A percentile compares a stretch with the other conserved stretches of the same genome.
Conservation (phyloP, 37 sponge, comb jelly and placozoan species). For the Dysidea cf. avara region DNA sequence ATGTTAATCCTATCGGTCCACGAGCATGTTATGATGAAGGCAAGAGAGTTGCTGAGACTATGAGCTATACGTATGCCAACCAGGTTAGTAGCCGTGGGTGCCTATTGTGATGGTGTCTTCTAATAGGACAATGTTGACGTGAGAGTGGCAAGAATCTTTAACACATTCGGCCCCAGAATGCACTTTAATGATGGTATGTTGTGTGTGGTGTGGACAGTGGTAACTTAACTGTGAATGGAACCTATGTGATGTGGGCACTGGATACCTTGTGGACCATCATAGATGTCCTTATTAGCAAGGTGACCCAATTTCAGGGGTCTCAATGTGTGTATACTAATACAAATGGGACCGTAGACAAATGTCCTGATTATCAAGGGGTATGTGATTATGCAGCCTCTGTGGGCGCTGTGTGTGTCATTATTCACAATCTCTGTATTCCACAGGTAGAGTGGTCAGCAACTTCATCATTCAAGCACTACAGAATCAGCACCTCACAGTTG, state of each 20-base stretch:
- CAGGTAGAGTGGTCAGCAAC: constrained; percentile 93
- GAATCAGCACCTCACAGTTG: constrained; percentile 72
- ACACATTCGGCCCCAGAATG: constrained; percentile 95
- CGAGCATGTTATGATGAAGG: constrained; percentile 97
- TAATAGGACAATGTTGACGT: constrained; percentile 83
- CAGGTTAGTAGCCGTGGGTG: constrained; percentile 42
- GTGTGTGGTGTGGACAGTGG: neutral
- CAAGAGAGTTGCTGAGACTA: constrained; percentile 92
- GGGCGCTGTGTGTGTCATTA: constrained; percentile 12
- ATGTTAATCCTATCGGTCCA: constrained; percentile 95
- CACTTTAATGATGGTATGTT: constrained; percentile 89
- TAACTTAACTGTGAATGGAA: too few species aligned
- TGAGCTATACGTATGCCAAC: constrained; percentile 84
- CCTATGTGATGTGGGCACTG: too few species aligned
- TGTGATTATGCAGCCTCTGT: constrained; percentile 14
- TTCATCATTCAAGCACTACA: constrained; percentile 89
- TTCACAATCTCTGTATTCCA: neutral
- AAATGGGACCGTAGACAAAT: too few species aligned
- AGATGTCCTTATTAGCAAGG: neutral
- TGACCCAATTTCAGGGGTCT: too few species aligned
- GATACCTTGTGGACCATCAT: too few species aligned
- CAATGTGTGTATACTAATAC: too few species aligned
- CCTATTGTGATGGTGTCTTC: constrained; percentile 8
- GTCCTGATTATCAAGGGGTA: neutral
- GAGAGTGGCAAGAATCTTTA: constrained; percentile 94